Percentiles rank a stretch among this genome's conserved stretches.
These are phyloP conservation scores for Trematocara variabile DNA, from an alignment of 2,113 vertebrate species.

Conservation along the genomic window DNA sequence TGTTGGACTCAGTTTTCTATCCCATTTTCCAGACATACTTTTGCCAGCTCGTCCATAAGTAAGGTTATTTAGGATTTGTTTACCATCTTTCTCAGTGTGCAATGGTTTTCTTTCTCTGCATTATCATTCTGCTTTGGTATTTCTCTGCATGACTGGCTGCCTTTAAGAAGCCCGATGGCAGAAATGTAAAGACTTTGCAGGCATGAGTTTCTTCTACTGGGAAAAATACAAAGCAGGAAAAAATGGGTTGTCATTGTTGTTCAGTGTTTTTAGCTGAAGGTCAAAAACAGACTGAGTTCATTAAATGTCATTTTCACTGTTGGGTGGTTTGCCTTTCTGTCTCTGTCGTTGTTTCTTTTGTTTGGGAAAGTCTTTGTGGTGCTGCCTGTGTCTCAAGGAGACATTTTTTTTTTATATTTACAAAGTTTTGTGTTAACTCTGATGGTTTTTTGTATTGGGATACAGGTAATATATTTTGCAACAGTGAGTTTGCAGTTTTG, in stretches of 20 bases:
- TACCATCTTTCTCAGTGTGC: background rate
- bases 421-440: background rate
- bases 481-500: background rate
- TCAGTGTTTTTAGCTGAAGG: background rate
- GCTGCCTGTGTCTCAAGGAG: background rate
- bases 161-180: background rate
- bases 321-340: background rate
- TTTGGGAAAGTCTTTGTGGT: background rate
- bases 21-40: background rate
- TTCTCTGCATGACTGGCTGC: background rate
- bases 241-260: background rate
- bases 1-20: background rate
- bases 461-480: background rate
- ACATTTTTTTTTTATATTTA: background rate
- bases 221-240: background rate
- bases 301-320: slow-evolving; percentile 4
- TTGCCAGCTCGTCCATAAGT: background rate
- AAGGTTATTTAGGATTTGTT: background rate
- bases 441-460: background rate
- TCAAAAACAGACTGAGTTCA: background rate
- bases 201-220: background rate
- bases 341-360: background rate
- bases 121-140: background rate
- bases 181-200: slow-evolving; percentile 9
- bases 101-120: background rate